Evolutionary conservation across 2,797 vertebrate genomes (phyloP), one percentile per base, ranked within the genome.

Genomic region (Diglossa cyanea): DNA sequence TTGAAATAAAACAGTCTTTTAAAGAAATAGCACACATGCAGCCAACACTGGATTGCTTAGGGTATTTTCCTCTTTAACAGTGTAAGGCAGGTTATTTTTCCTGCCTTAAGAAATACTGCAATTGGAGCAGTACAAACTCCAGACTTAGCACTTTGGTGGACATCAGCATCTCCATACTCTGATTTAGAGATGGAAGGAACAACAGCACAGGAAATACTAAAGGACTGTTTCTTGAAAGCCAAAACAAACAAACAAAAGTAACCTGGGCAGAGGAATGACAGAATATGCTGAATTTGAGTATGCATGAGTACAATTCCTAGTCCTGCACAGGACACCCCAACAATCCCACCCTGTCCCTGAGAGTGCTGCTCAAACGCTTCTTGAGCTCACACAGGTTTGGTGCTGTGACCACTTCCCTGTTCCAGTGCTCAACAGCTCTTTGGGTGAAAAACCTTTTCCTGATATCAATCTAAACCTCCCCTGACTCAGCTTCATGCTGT

Each of bases 101-200:
- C 68, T 90, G 67, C 44, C 8, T 74, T 39, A 70, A 67, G 30
- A 80, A 87, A 30, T 12, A 51, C 13, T 66, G 47, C 11, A 42
- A 28, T 50, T 77, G 26, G 16, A 90, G 54, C 24, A 60, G 47
- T 8, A 40, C 35, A 35, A 68, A 57, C 61, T 54, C 35, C 40
- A 89, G 55, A 28, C 0, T 1, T 0, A 11, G 26, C 17, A 20
- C 37, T 62, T 48, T 6, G 33, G 58, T 14, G 30, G 19, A 44
- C 28, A 7, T 39, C 48, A 81, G 51, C 39, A 44, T 10, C 57
- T 61, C n/a, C 66, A 57, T 0, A 2, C 31, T 58, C 48, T 65
- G 31, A 53, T 33, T 79, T 42, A 55, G 37, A 76, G 24, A 66
- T 9, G n/a, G 37, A 68, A 58, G 50, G 30, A 81, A 40, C 26